Conservation (phyloP, 2,888 invertebrate species). For the Clunio marinus region DNA sequence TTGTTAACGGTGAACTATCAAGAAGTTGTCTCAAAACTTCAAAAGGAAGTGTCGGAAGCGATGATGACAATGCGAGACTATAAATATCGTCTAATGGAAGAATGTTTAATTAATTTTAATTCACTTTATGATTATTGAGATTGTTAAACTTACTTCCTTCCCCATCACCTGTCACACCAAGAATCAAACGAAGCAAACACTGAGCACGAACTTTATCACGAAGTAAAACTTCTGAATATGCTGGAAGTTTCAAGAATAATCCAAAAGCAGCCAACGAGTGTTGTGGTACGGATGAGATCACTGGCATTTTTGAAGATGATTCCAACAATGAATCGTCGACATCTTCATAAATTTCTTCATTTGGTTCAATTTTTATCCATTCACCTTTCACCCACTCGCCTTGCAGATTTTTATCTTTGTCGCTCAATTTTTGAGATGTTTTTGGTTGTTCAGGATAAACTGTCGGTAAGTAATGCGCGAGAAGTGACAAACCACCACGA, state of each 20-base stretch:
- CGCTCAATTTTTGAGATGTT: conserved; percentile 53
- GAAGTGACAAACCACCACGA: conserved; percentile 79
- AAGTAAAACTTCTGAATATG: conserved; percentile 84
- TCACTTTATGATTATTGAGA: no score
- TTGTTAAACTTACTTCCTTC: conserved; percentile 77
- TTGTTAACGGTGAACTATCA: conserved; percentile 69
- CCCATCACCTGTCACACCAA: conserved; percentile 88
- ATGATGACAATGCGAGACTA: conserved; percentile 62
- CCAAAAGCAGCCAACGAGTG: conserved; percentile 90
- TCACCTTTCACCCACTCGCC: conserved; percentile 44
- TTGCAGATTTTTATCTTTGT: conserved; percentile 50
- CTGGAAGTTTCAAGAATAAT: conserved; percentile 79
- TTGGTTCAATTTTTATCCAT: conserved; percentile 55
- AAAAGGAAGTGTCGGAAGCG: conserved; percentile 58
- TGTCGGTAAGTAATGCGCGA: conserved; percentile 84
- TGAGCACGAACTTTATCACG: conserved; percentile 80
- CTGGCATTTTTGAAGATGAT: conserved; percentile 53
- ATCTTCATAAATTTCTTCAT: conserved; percentile 61
- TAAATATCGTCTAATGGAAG: conserved; percentile 70
- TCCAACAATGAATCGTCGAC: conserved; percentile 56
- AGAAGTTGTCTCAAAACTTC: conserved; percentile 56
- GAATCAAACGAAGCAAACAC: conserved; percentile 76
- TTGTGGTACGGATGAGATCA: conserved; percentile 70
- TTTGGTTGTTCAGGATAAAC: conserved; percentile 78
- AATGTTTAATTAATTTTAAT: conserved; percentile 42